phyloP scores from a whole-genome alignment of 2,888 invertebrate genomes.

The Drosophila borealis region DNA sequence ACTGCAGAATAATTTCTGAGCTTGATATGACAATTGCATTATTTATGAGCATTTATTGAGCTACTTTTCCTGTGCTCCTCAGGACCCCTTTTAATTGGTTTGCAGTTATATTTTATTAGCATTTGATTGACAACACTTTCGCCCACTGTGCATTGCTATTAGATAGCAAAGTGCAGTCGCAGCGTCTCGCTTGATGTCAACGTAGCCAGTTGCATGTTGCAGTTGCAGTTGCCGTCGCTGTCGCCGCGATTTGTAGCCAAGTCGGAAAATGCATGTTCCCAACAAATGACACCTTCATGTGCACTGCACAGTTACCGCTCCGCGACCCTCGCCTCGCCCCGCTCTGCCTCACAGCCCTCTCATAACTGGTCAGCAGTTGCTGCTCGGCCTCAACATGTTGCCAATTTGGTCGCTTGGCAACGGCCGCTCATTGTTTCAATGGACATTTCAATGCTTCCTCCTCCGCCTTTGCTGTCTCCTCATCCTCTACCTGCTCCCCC shows the following conservation, averaged over 20 bases:
- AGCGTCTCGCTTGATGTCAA: constrained; percentile 30
- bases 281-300: constrained; percentile 83
- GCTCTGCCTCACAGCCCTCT: constrained; percentile 12
- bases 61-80: too few relatives aligned
- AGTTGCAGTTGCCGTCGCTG: constrained; percentile 54
- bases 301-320: constrained; percentile 44
- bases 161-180: constrained; percentile 42
- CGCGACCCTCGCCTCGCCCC: constrained; percentile 2
- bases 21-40: too few relatives aligned
- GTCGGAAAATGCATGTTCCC: constrained; percentile 79
- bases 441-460: constrained; percentile 76
- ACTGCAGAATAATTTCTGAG: too few relatives aligned
- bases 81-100: too few relatives aligned
- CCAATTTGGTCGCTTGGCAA: constrained; percentile 63
- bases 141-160: constrained; percentile 60
- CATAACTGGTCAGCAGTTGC: constrained; percentile 61
- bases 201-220: constrained; percentile 49
- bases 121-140: not conserved
- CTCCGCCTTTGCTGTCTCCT: not conserved
- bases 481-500: not conserved
- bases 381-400: constrained; percentile 59
- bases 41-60: too few relatives aligned
- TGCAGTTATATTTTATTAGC: not conserved
- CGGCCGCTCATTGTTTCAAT: constrained; percentile 67
- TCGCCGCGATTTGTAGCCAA: constrained; percentile 78